Evolutionary conservation across 2,888 invertebrate genomes (phyloP).

Genomic region (Hartigia nigra): DNA sequence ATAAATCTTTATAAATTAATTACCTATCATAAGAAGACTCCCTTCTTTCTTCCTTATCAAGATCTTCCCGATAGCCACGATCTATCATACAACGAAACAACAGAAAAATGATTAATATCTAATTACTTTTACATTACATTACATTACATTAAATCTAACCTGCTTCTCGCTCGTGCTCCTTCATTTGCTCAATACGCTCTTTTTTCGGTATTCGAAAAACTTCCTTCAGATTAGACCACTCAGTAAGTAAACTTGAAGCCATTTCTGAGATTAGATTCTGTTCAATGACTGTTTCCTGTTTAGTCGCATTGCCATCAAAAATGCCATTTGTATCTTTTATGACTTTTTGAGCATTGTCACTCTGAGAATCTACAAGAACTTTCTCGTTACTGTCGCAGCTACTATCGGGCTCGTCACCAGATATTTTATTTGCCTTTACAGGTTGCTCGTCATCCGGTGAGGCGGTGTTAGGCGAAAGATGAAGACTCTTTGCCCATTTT

Average conservation of each 20-base stretch:
- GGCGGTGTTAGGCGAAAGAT: conserved; percentile 49
- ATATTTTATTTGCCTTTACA: conserved; percentile 13
- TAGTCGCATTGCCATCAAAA: conserved; percentile 29
- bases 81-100: conserved; percentile 41
- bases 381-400: conserved; percentile 51
- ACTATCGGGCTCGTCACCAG: conserved; percentile 44
- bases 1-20: neutral
- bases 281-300: conserved; percentile 41
- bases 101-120: conserved; percentile 9
- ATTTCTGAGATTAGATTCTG: conserved; percentile 65
- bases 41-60: conserved; percentile 60
- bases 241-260: conserved; percentile 74
- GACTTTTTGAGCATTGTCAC: conserved; percentile 33
- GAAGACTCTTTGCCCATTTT: conserved; percentile 76
- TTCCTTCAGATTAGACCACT: conserved; percentile 82
- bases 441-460: conserved; percentile 59
- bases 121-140: neutral
- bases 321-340: conserved; percentile 30
- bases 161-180: conserved; percentile 93
- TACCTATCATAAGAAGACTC: conserved; percentile 62
- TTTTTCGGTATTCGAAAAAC: conserved; percentile 94
- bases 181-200: conserved; percentile 93
- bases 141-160: conserved; percentile 63
- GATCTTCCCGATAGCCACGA: conserved; percentile 64
- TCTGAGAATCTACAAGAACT: conserved; percentile 26